A percentile compares a stretch with the other conserved stretches of the same genome.
phyloP scores from a whole-genome alignment of 1,140 invertebrate genomes.

The Zaprionus tsacasi region DNA sequence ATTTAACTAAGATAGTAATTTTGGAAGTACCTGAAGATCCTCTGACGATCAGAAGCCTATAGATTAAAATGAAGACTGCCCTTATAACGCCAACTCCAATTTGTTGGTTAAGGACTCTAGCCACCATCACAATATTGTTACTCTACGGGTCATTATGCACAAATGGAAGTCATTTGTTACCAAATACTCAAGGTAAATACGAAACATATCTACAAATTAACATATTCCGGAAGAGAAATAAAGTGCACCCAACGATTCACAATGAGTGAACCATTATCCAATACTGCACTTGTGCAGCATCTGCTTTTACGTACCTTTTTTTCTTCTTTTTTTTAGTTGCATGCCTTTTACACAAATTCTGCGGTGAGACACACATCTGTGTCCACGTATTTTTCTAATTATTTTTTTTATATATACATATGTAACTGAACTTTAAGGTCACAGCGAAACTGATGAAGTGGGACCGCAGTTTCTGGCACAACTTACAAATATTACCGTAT shows the following conservation, averaged over 20 bases:
- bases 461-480: slow-evolving; percentile 92
- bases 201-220: neutral
- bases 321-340: neutral
- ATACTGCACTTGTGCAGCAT: neutral
- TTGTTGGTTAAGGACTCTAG: slow-evolving; percentile 29
- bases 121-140: slow-evolving; percentile 42
- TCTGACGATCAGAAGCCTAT: slow-evolving; percentile 44
- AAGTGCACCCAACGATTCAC: neutral
- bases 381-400: slow-evolving; percentile 9
- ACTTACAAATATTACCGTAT: slow-evolving; percentile 94
- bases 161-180: slow-evolving; percentile 32
- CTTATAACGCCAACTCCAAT: slow-evolving; percentile 46
- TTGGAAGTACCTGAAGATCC: slow-evolving; percentile 63
- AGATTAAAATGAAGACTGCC: slow-evolving; percentile 51
- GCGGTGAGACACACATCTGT: slow-evolving; percentile 9
- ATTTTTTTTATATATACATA: neutral
- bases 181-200: slow-evolving; percentile 49
- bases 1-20: slow-evolving; percentile 37
- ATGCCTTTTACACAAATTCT: neutral
- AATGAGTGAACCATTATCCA: neutral
- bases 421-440: slow-evolving; percentile 56
- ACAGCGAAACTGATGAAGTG: slow-evolving; percentile 83
- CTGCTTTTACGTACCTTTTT: neutral
- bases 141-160: slow-evolving; percentile 25
- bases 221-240: too few species aligned